Conservation (phyloP, 2,113 vertebrate genomes). For the Rana temporaria region DNA sequence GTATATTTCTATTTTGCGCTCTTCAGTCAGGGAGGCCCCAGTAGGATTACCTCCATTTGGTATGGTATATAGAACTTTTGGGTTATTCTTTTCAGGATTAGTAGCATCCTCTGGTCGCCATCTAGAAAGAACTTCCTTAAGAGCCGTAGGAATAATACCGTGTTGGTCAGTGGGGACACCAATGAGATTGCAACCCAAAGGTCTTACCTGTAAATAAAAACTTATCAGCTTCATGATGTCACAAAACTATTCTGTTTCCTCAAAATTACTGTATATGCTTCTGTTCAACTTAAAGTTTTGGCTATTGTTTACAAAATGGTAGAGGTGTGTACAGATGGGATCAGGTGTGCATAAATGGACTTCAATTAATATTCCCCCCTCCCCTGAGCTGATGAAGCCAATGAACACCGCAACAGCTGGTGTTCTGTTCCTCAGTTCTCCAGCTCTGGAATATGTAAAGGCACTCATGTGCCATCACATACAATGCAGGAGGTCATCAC, state of each 20-base stretch:
- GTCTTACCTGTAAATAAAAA: slow-evolving; percentile 77
- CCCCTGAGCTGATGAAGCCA: too few relatives aligned
- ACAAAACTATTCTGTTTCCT: not conserved
- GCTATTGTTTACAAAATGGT: too few relatives aligned
- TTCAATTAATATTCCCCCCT: too few relatives aligned
- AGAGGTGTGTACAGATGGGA: too few relatives aligned
- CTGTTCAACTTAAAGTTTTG: too few relatives aligned
- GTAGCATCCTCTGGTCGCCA: slow-evolving; percentile 84
- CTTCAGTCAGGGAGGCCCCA: slow-evolving; percentile 82
- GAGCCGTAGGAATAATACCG: slow-evolving; percentile 85
- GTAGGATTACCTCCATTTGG: slow-evolving; percentile 95
- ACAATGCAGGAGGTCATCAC: too few relatives aligned
- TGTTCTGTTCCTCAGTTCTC: too few relatives aligned
- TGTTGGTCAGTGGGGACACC: slow-evolving; percentile 85
- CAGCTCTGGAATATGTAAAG: too few relatives aligned
- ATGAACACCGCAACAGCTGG: too few relatives aligned
- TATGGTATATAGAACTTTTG: slow-evolving; percentile 89
- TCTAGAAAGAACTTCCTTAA: slow-evolving; percentile 79
- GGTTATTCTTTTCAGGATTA: slow-evolving; percentile 66
- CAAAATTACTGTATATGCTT: too few relatives aligned
- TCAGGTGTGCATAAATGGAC: too few relatives aligned
- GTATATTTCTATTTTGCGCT: slow-evolving; percentile 89
- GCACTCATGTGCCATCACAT: too few relatives aligned
- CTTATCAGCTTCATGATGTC: slow-evolving; percentile 1
- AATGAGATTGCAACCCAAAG: slow-evolving; percentile 88